phyloP scores from a whole-genome alignment of 2,888 invertebrate genomes.

The Drosophila falleni region DNA sequence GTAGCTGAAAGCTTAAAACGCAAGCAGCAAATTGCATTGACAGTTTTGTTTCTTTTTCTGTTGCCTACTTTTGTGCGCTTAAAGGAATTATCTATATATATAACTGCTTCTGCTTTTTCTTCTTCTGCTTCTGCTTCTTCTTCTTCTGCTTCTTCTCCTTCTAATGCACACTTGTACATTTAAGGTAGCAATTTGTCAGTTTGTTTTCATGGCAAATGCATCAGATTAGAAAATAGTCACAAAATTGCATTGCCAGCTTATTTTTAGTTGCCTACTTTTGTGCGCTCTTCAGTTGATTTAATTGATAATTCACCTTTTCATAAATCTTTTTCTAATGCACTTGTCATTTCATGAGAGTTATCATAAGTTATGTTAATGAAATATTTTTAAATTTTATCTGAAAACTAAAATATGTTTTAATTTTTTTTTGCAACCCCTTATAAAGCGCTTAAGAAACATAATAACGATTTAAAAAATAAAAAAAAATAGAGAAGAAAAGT shows the following conservation, averaged over 20 bases:
- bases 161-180: background rate
- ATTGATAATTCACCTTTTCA: background rate
- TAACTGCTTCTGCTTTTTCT: background rate
- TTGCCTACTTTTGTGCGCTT: conserved; percentile 24
- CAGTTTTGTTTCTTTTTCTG: conserved; percentile 19
- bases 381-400: too few relatives aligned
- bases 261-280: conserved; percentile 28
- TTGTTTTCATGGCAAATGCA: background rate
- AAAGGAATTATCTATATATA: background rate
- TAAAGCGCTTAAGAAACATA: too few relatives aligned
- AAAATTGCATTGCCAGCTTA: conserved; percentile 15
- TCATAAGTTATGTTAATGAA: too few relatives aligned
- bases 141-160: too few relatives aligned
- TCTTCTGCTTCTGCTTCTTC: background rate
- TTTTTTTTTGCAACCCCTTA: too few relatives aligned
- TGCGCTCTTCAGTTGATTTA: background rate
- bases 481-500: too few relatives aligned
- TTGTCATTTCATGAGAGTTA: too few relatives aligned
- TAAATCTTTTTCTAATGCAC: too few relatives aligned
- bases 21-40: conserved; percentile 28
- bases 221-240: background rate
- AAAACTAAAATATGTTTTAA: too few relatives aligned
- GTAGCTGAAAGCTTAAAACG: conserved; percentile 1
- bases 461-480: too few relatives aligned
- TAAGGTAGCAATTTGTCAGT: background rate